Conservation (phyloP, 2,797 vertebrate species). For the Sebastes minor region DNA sequence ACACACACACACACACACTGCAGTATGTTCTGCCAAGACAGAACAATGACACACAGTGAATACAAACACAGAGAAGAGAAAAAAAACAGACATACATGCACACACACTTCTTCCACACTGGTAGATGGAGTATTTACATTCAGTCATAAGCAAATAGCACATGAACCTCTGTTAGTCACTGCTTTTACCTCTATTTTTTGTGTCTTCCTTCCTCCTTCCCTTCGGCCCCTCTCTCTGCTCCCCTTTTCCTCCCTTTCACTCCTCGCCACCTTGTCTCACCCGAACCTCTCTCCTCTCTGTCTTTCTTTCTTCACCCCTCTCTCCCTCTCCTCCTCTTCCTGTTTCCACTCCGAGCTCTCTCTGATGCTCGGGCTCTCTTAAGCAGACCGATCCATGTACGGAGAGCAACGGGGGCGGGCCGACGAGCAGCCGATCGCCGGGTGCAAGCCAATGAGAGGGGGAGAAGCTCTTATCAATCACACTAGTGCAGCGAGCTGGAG, state of each 20-base stretch:
- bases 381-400: constrained; percentile 76
- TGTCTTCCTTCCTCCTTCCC: constrained; percentile 36
- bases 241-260: constrained; percentile 77
- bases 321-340: constrained; percentile 74
- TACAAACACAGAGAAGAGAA: not conserved
- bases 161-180: constrained; percentile 23
- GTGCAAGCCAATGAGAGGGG: constrained; percentile 55
- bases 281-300: constrained; percentile 73
- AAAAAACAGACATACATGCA: constrained; percentile 5
- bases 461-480: constrained; percentile 43
- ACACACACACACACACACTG: constrained; percentile 58
- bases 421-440: constrained; percentile 50
- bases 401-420: constrained; percentile 42
- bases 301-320: constrained; percentile 72
- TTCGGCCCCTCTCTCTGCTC: constrained; percentile 63
- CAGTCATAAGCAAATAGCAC: constrained; percentile 28
- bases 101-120: constrained; percentile 15
- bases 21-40: constrained; percentile 59
- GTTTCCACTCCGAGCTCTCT: constrained; percentile 76
- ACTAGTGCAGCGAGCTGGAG: constrained; percentile 38
- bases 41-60: constrained; percentile 39
- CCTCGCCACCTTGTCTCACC: constrained; percentile 68
- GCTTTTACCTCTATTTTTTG: constrained; percentile 61
- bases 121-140: constrained; percentile 51
- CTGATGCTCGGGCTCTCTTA: constrained; percentile 70